Conservation (phyloP, 2,888 invertebrate species). For the Hoplodrina ambigua region DNA sequence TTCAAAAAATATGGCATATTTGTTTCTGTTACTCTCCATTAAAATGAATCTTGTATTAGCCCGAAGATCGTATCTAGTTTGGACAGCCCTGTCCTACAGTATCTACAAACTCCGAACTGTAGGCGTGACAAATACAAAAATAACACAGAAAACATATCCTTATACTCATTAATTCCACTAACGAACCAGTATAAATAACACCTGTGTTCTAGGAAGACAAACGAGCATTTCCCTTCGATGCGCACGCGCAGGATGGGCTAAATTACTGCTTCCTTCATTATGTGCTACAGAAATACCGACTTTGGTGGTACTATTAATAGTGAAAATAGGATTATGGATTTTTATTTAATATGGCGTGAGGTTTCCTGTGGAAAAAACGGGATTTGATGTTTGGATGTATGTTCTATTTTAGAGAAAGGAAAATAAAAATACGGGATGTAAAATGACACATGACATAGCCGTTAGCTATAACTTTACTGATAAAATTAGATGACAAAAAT, state of each 20-base stretch:
- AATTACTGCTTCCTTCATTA: slow-evolving; percentile 61
- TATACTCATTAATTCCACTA: slow-evolving; percentile 48
- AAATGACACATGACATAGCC: background rate
- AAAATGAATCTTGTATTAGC: too few species aligned
- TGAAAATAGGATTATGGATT: slow-evolving; percentile 24
- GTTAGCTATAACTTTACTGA: too few species aligned
- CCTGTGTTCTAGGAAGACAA: slow-evolving; percentile 60
- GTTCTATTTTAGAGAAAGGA: slow-evolving; percentile 11
- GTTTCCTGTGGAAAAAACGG: slow-evolving; percentile 31
- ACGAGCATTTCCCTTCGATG: slow-evolving; percentile 58
- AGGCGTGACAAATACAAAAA: slow-evolving; percentile 33
- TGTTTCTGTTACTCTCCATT: too few species aligned
- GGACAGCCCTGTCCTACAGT: background rate
- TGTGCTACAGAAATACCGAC: slow-evolving; percentile 47
- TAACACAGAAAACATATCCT: slow-evolving; percentile 24
- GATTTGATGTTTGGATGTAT: background rate
- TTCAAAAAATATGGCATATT: too few species aligned
- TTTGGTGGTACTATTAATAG: slow-evolving; percentile 55
- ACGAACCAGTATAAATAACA: slow-evolving; percentile 53
- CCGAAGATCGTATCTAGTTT: too few species aligned
- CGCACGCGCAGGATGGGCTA: slow-evolving; percentile 54
- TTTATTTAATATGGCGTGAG: slow-evolving; percentile 33
- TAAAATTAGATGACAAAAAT: too few species aligned
- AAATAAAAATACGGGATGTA: background rate
- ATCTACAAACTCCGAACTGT: background rate